These are phyloP conservation scores for Denticeps clupeoides DNA, from an alignment of 2,797 vertebrate genomes.

Conservation along the genomic window DNA sequence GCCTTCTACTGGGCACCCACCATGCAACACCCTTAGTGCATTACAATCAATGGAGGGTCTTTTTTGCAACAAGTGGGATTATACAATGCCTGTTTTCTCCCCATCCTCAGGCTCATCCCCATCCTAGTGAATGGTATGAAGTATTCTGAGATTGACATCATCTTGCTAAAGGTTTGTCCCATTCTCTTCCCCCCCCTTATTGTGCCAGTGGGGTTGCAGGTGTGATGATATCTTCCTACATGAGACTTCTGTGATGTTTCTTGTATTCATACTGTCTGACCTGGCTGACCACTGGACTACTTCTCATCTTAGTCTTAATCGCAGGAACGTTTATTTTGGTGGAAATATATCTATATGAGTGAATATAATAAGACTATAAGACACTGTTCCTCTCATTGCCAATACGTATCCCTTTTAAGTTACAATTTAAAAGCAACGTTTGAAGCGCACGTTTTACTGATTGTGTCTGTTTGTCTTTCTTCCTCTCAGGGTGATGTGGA, in stretches of 20 bases:
- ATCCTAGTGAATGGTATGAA: constrained; percentile 94
- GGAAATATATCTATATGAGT: no score
- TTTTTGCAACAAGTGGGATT: background rate
- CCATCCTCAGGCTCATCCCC: constrained; percentile 65
- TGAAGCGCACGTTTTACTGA: no score
- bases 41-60: no score
- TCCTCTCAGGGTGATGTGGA: constrained; percentile 64
- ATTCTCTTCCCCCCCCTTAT: background rate
- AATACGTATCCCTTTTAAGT: no score
- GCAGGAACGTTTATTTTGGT: no score
- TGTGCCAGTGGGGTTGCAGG: background rate
- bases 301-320: no score
- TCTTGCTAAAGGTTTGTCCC: constrained; percentile 81
- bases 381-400: no score
- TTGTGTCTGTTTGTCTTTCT: background rate
- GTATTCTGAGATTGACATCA: constrained; percentile 94
- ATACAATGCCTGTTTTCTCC: background rate
- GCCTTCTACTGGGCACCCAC: no score
- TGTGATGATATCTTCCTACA: background rate
- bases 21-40: no score
- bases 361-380: no score
- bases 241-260: constrained; percentile 12
- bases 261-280: constrained; percentile 6
- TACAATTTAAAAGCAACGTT: no score
- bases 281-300: no score